phyloP scores from a whole-genome alignment of 2,888 invertebrate species.

The Hypomecis punctinalis region DNA sequence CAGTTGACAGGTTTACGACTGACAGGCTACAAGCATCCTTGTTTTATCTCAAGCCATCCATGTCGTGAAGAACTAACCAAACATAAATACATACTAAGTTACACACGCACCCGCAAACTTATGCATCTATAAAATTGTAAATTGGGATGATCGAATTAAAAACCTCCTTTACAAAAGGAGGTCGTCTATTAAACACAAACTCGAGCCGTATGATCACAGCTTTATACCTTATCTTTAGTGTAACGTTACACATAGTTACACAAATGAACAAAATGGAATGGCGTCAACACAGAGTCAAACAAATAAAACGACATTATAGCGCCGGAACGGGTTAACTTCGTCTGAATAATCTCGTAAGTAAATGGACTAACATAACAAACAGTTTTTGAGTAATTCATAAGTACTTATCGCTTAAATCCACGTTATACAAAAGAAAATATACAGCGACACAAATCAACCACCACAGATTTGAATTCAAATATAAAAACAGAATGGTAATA shows the following conservation, averaged over 20 bases:
- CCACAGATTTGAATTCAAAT: slow-evolving; percentile 8
- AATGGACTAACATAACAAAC: neutral
- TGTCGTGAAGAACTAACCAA: neutral
- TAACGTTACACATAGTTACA: slow-evolving; percentile 14
- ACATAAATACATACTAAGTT: neutral
- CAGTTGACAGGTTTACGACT: too few relatives aligned
- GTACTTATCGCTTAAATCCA: neutral
- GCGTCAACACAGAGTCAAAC: slow-evolving; percentile 9
- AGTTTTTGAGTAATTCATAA: neutral
- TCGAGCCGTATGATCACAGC: slow-evolving; percentile 3
- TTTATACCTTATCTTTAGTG: slow-evolving; percentile 5
- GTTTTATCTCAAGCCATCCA: neutral
- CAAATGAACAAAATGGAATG: slow-evolving; percentile 11
- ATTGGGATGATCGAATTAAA: neutral
- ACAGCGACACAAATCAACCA: slow-evolving; percentile 13
- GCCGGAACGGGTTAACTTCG: neutral
- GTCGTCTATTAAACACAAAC: slow-evolving; percentile 1
- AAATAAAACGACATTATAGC: slow-evolving; percentile 12
- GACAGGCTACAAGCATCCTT: too few relatives aligned
- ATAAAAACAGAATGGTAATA: slow-evolving; percentile 11
- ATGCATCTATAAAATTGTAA: neutral
- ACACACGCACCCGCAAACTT: slow-evolving; percentile 1
- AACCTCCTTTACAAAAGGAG: slow-evolving; percentile 2
- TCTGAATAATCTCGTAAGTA: neutral
- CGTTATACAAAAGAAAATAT: slow-evolving; percentile 8